Base-by-base conservation (phyloP, 2,113 vertebrate species). In the Catharus minimus region DNA sequence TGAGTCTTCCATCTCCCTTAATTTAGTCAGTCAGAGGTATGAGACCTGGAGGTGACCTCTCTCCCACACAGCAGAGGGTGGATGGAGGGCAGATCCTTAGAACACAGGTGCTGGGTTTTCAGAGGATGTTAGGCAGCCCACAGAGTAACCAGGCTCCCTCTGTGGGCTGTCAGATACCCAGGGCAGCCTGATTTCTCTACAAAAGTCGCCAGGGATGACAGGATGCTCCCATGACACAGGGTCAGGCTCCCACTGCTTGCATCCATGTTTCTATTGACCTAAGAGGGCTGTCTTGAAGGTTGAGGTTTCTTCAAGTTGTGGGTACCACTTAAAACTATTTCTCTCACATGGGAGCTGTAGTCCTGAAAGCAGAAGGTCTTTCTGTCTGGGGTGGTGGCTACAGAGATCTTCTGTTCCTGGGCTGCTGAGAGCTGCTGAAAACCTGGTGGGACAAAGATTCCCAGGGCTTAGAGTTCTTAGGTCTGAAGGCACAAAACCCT, bases 171-270 rank as follows among this genome's bases (percentile, higher is more conserved):
- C 55, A 12, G 66, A 61, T 82, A 79, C 66, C 39, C 74, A 92
- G 41, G 67, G 41, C 16, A 85, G 71, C 38, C 80, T 85, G 38
- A 81, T 91, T 76, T 56, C 46, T 87, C 58, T 57, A 0, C 5
- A 6, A 20, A 81, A 55, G 13, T 72, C 17, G 5, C 58, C 39
- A 72, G 85, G 66, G 88, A 72, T 82, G 91, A 85, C 92, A 95
- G 85, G 92, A 94, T 90, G 60, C 72, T 93, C 65, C 80, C 76
- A 76, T 94, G 80, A 93, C 86, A 92, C 60, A 66, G 64, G 78
- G 72, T 89, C 82, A 82, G 27, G 65, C 64, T 94, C 80, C 65
- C 86, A 74, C 83, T 94, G 82, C 72, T 79, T 88, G 56, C 39
- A 64, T 92, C 38, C 41, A 67, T 74, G 32, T 67, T 82, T 27